A percentile compares a stretch with the other conserved stretches of the same genome.
Evolutionary conservation across 53 echinoderm and acorn worm genomes (phyloP).

Genomic region (Hippasteria phrygiana): DNA sequence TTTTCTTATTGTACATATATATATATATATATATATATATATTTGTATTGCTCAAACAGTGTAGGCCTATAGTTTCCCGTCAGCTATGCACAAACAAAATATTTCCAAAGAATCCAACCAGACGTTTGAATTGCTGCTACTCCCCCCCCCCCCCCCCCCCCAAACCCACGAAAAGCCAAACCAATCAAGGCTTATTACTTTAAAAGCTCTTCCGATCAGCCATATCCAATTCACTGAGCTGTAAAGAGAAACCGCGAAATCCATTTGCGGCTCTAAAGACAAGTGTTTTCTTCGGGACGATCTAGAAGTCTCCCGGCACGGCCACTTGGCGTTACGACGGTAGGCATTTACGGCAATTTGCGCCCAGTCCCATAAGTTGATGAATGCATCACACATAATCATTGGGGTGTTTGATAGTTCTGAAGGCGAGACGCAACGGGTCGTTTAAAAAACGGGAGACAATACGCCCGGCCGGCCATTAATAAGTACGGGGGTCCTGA

Average conservation of each 20-base stretch:
- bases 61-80: too few species aligned
- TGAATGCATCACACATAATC: constrained; percentile 37
- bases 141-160: too few species aligned
- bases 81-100: too few species aligned
- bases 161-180: too few species aligned
- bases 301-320: not conserved
- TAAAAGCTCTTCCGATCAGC: not conserved
- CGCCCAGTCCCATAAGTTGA: constrained; percentile 25
- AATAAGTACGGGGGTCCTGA: constrained; percentile 28
- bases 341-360: constrained; percentile 43
- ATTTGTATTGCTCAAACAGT: too few species aligned
- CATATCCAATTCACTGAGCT: not conserved
- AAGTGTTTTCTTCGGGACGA: not conserved
- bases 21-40: too few species aligned
- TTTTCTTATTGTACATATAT: too few species aligned
- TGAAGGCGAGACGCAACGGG: constrained; percentile 16
- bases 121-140: too few species aligned
- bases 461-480: constrained; percentile 30
- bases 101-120: too few species aligned
- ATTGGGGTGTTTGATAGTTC: constrained; percentile 24
- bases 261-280: constrained; percentile 9
- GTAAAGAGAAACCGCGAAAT: constrained; percentile 11
- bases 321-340: not conserved
- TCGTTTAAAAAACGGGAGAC: constrained; percentile 37
- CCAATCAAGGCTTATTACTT: not conserved